Base-by-base conservation (phyloP, 92 coral and sea anemone species). In the Blastomussa wellsi region DNA sequence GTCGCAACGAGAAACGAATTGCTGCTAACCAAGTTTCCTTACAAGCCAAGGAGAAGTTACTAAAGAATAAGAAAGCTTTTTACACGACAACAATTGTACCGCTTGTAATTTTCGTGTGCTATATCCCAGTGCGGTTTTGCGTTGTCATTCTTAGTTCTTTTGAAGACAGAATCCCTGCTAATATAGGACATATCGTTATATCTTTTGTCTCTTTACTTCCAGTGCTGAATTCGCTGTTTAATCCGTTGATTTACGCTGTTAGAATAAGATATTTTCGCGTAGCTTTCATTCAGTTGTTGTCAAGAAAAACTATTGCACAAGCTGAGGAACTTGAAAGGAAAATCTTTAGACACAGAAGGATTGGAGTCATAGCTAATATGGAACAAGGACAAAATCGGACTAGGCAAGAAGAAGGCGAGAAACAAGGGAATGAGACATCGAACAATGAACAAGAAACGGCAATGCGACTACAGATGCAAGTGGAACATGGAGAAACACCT, bases 181-280 rank as follows among this genome's bases (percentile, higher is more conserved):
- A n/a, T n/a, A n/a, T n/a, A n/a, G n/a, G n/a, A n/a, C n/a, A n/a
- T n/a, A n/a, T n/a, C n/a, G n/a, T n/a, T n/a, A n/a, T n/a, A n/a
- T n/a, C n/a, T n/a, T n/a, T n/a, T n/a, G n/a, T n/a, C n/a, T n/a
- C n/a, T n/a, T n/a, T n/a, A n/a, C n/a, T n/a, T n/a, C n/a, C n/a
- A n/a, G n/a, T n/a, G n/a, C n/a, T n/a, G n/a, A n/a, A n/a, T n/a
- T n/a, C n/a, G n/a, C n/a, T n/a, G n/a, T 33, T 74, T 14, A 74
- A 74, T 42, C 78, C 78, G 24, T 41, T 74, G n/a, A 74, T 74
- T 48, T 74, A 74, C 53, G 31, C 55, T 22, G 59, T 22, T 14
- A 74, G 78, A 74, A 29, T 44, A 12, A 28, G 57, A 42, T 20
- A 47, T 2, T 74, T 74, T 44, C 78, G 78, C 53, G 78, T 74